These are phyloP conservation scores for Myodes glareolus DNA, from an alignment of 2,113 vertebrate species.

Conservation along the genomic window DNA sequence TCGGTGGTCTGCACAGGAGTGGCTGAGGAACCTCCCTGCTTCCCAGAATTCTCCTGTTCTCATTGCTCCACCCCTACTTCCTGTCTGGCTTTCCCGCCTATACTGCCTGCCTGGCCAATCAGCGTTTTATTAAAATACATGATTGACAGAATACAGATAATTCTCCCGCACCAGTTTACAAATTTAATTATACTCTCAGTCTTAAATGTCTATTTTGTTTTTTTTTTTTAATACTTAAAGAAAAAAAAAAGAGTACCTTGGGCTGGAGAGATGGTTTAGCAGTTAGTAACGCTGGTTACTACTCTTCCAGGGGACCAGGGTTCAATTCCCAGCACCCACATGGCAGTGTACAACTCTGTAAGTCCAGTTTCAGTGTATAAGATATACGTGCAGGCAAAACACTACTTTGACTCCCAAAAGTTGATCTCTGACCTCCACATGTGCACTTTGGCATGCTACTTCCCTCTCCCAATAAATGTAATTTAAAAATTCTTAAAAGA, in stretches of 20 bases:
- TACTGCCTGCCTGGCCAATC: too few species aligned
- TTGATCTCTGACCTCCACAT: background rate
- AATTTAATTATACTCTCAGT: background rate
- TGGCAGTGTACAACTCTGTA: background rate
- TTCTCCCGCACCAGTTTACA: too few species aligned
- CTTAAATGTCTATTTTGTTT: background rate
- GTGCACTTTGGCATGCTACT: background rate
- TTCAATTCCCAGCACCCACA: background rate
- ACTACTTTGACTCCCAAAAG: background rate
- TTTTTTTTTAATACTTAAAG: background rate
- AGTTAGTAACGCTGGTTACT: background rate
- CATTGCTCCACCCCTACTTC: too few species aligned
- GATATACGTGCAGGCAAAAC: background rate
- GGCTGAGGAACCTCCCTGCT: too few species aligned
- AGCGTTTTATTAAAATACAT: too few species aligned
- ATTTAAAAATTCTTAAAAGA: background rate
- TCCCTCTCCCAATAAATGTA: background rate
- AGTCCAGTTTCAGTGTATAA: background rate
- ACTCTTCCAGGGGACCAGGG: background rate
- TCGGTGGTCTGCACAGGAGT: too few species aligned
- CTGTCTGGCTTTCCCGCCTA: too few species aligned
- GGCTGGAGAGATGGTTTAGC: background rate
- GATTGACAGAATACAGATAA: too few species aligned
- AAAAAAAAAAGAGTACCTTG: background rate
- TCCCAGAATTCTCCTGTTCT: too few species aligned